Conservation (phyloP, 2,888 invertebrate genomes). For the Leptopilina syphax region DNA sequence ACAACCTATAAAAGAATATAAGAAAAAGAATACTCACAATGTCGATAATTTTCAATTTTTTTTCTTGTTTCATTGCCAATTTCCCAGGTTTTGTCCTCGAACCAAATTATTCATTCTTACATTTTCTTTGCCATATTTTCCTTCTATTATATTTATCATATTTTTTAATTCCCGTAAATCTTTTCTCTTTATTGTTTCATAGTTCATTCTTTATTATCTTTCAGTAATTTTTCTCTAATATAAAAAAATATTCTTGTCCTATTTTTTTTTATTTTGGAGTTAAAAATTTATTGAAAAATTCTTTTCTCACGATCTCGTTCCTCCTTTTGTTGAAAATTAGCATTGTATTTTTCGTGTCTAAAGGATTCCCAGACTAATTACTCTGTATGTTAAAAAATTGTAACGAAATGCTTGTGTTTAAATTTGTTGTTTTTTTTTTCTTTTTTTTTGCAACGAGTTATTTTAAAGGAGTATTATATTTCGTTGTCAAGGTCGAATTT, state of each 20-base stretch:
- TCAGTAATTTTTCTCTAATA: too few species aligned
- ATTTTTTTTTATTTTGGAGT: too few species aligned
- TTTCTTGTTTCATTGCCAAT: not conserved
- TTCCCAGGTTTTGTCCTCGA: constrained; percentile 24
- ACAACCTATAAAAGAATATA: not conserved
- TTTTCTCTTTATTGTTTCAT: too few species aligned
- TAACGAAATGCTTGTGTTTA: not conserved
- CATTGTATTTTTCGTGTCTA: constrained; percentile 30
- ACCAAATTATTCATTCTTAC: not conserved
- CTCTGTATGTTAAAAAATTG: constrained; percentile 2
- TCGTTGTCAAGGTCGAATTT: constrained; percentile 18
- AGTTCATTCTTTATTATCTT: too few species aligned
- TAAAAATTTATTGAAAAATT: not conserved
- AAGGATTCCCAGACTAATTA: constrained; percentile 34
- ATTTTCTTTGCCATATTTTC: not conserved
- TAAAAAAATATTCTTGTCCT: too few species aligned
- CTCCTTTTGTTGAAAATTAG: constrained; percentile 13
- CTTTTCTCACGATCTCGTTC: constrained; percentile 33
- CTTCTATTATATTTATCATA: not conserved
- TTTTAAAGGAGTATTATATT: constrained; percentile 9
- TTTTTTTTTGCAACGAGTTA: not conserved
- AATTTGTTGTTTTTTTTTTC: not conserved
- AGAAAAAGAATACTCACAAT: not conserved
- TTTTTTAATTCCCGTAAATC: too few species aligned
- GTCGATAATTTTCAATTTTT: constrained; percentile 7